Conservation (phyloP, 2,113 vertebrate species). For the Pygathrix nemaeus region DNA sequence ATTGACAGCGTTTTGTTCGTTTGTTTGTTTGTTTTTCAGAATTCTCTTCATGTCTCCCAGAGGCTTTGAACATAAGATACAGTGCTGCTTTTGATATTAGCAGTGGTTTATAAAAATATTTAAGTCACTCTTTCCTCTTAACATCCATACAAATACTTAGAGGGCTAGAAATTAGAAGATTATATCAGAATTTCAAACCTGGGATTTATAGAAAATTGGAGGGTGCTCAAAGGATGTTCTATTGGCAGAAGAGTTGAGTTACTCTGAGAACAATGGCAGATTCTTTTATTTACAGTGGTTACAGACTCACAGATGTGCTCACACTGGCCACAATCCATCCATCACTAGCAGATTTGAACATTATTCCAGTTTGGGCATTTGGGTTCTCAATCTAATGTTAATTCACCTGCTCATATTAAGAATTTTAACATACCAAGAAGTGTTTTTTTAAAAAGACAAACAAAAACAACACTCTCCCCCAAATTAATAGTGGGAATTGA, state of each 20-base stretch:
- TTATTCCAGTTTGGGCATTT: not conserved
- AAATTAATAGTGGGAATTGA: constrained; percentile 26
- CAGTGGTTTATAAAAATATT: not conserved
- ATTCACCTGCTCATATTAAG: constrained; percentile 15
- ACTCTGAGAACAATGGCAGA: constrained; percentile 38
- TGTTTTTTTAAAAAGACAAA: not conserved
- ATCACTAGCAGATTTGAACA: not conserved
- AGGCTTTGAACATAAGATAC: constrained; percentile 5
- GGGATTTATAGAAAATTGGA: constrained; percentile 39
- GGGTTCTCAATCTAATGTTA: not conserved
- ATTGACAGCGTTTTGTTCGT: not conserved
- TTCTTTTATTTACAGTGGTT: constrained; percentile 42
- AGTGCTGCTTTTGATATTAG: constrained; percentile 1
- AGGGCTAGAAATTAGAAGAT: not conserved
- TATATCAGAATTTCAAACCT: constrained; percentile 20
- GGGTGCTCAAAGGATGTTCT: not conserved
- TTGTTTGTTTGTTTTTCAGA: not conserved
- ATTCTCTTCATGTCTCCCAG: not conserved
- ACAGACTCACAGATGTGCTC: constrained; percentile 48
- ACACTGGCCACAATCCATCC: not conserved
- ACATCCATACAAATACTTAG: not conserved
- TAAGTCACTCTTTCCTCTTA: not conserved
- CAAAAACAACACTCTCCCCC: not conserved
- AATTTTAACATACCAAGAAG: constrained; percentile 6
- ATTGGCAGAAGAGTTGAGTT: not conserved